Evolutionary conservation across 64 coral and sea anemone genomes (phyloP).

Genomic region (Stylophora pistillata): DNA sequence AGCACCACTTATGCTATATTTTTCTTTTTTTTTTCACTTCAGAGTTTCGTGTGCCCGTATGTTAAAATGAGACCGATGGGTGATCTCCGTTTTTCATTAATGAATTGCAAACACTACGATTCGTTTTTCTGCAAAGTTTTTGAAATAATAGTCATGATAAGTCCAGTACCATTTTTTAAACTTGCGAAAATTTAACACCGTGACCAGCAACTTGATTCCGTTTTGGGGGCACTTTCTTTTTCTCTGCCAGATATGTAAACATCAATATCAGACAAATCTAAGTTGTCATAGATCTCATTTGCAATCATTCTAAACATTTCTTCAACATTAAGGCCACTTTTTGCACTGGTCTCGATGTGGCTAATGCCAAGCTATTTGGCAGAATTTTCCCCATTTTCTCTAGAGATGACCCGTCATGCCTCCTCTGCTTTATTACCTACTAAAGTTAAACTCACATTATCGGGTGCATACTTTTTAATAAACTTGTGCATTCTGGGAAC

Average conservation of each 20-base stretch:
- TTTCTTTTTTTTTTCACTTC: too few relatives aligned
- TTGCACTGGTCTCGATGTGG: slow-evolving; percentile 12
- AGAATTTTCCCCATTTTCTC: not conserved
- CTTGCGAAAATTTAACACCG: too few relatives aligned
- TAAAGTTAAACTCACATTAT: not conserved
- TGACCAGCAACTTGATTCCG: too few relatives aligned
- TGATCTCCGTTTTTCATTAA: too few relatives aligned
- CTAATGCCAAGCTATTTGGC: not conserved
- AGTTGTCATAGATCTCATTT: not conserved
- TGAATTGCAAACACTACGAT: too few relatives aligned
- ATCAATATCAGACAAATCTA: slow-evolving; percentile 15
- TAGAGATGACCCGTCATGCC: not conserved
- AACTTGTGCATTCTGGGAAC: not conserved
- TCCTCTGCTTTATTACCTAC: slow-evolving; percentile 37
- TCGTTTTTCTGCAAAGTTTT: too few relatives aligned
- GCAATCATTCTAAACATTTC: not conserved
- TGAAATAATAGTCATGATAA: too few relatives aligned
- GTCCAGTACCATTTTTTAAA: too few relatives aligned
- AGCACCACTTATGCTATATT: too few relatives aligned
- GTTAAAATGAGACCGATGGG: too few relatives aligned
- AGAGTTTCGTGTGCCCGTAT: too few relatives aligned
- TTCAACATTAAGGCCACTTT: not conserved
- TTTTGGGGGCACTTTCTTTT: too few relatives aligned
- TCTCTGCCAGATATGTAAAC: not conserved
- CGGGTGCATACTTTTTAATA: not conserved